These are phyloP conservation scores for Pseudopodoces humilis DNA, from an alignment of 2,113 vertebrate species.

Conservation along the genomic window DNA sequence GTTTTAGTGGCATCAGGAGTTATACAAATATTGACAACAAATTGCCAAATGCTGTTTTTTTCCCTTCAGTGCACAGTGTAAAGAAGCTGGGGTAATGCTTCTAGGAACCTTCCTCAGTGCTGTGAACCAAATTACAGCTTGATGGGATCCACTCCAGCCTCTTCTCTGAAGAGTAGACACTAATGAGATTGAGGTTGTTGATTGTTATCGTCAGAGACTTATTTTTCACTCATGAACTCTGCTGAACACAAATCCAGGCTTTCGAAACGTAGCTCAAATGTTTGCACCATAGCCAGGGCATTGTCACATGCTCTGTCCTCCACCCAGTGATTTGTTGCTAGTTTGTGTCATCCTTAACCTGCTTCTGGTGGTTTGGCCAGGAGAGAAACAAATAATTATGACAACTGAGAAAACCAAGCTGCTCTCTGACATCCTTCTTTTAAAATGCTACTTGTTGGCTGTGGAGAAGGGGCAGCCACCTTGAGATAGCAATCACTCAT, in stretches of 20 bases:
- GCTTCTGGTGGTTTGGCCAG: conserved; percentile 22
- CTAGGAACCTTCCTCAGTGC: conserved; percentile 53
- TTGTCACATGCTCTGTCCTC: conserved; percentile 20
- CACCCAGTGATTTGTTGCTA: conserved; percentile 28
- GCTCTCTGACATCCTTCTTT: not conserved
- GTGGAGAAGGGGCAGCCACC: not conserved
- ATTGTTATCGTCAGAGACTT: conserved; percentile 3
- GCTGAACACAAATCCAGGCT: conserved; percentile 34
- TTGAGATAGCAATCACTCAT: not conserved
- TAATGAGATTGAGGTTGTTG: conserved; percentile 24
- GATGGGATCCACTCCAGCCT: conserved; percentile 26
- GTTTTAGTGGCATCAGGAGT: conserved; percentile 70
- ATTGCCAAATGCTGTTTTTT: conserved; percentile 69
- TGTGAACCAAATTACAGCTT: conserved; percentile 39
- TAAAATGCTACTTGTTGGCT: not conserved
- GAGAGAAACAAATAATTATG: conserved; percentile 30
- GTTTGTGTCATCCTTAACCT: conserved; percentile 12
- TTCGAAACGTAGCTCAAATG: not conserved
- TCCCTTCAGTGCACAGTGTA: not conserved
- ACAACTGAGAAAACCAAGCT: conserved; percentile 49
- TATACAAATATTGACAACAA: conserved; percentile 75
- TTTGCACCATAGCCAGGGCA: conserved; percentile 13
- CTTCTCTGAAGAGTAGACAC: conserved; percentile 40
- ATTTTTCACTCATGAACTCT: conserved; percentile 32
- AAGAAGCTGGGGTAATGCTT: conserved; percentile 56